phyloP scores from a whole-genome alignment of 2,888 invertebrate genomes.

The Parthenolecanium corni region DNA sequence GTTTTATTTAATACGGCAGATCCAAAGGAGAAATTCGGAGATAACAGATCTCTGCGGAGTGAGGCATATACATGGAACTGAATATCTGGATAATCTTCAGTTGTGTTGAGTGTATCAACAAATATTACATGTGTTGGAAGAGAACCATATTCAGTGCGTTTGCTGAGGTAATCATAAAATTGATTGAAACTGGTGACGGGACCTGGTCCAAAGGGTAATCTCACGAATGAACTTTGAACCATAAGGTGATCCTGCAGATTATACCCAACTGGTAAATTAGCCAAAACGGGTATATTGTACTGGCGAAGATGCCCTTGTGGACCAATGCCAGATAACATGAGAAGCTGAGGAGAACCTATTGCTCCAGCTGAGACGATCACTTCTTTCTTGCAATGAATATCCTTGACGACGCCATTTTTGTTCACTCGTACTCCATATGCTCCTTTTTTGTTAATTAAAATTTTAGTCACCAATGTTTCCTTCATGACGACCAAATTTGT shows the following conservation, averaged over 20 bases:
- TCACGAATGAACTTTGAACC: constrained; percentile 18
- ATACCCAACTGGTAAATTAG: constrained; percentile 32
- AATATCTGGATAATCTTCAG: constrained; percentile 45
- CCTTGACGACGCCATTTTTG: constrained; percentile 42
- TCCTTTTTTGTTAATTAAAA: constrained; percentile 35
- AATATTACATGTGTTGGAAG: constrained; percentile 40
- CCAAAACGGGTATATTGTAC: constrained; percentile 31
- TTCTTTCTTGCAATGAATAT: constrained; percentile 44
- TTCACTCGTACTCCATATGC: constrained; percentile 50
- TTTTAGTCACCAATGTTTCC: constrained; percentile 35
- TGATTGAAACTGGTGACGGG: constrained; percentile 33
- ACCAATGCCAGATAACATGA: constrained; percentile 35
- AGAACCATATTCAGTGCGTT: constrained; percentile 1
- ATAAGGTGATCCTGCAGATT: constrained; percentile 34
- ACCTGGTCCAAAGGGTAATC: constrained; percentile 33
- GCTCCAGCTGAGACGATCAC: constrained; percentile 35
- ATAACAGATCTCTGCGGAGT: constrained; percentile 31
- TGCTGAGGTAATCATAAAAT: constrained; percentile 40
- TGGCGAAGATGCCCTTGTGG: constrained; percentile 32
- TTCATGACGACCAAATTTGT: constrained; percentile 35
- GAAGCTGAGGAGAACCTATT: constrained; percentile 33
- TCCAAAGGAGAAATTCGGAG: background rate
- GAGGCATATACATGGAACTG: constrained; percentile 43
- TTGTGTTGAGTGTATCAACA: constrained; percentile 42
- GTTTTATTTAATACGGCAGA: background rate